Evolutionary conservation across 2,888 invertebrate species (phyloP).

Genomic region (Drosophila ezoana): DNA sequence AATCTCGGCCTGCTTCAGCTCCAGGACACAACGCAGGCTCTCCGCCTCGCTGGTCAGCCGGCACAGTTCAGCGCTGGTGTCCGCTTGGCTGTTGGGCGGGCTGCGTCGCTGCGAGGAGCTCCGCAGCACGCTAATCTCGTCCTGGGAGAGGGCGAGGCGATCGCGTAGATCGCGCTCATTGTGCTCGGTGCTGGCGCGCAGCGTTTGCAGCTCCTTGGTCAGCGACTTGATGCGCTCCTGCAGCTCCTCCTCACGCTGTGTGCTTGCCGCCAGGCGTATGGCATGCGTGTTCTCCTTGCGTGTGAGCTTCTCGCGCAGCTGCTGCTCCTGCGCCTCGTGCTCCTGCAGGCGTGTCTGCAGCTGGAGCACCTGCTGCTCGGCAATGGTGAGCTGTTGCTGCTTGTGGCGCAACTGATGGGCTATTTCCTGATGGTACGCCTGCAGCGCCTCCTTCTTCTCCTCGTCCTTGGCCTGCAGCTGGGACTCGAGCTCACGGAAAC

Average conservation of each 20-base stretch:
- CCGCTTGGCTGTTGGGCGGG: constrained; percentile 46
- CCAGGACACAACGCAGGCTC: constrained; percentile 94
- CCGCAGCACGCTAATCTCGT: constrained; percentile 82
- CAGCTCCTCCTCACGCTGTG: constrained; percentile 80
- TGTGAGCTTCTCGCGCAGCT: constrained; percentile 74
- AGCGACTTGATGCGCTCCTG: constrained; percentile 80
- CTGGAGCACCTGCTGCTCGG: constrained; percentile 82
- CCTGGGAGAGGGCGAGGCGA: constrained; percentile 82
- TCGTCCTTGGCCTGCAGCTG: constrained; percentile 78
- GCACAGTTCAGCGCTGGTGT: constrained; percentile 68
- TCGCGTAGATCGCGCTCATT: constrained; percentile 83
- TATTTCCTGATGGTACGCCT: constrained; percentile 72
- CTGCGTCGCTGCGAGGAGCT: constrained; percentile 62
- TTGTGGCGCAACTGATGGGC: constrained; percentile 77
- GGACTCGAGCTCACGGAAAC: constrained; percentile 75
- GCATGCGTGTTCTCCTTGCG: constrained; percentile 75
- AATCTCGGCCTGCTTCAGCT: constrained; percentile 94
- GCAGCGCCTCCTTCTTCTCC: constrained; percentile 74
- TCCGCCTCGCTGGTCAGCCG: constrained; percentile 90
- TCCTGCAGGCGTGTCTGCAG: constrained; percentile 73
- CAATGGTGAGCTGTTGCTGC: constrained; percentile 83
- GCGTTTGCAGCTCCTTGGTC: constrained; percentile 78
- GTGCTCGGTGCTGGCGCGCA: constrained; percentile 77
- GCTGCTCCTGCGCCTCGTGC: constrained; percentile 73
- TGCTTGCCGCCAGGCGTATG: constrained; percentile 67